These are phyloP conservation scores for Orthonevra nobilis DNA, from an alignment of 2,888 invertebrate genomes.

Conservation along the genomic window DNA sequence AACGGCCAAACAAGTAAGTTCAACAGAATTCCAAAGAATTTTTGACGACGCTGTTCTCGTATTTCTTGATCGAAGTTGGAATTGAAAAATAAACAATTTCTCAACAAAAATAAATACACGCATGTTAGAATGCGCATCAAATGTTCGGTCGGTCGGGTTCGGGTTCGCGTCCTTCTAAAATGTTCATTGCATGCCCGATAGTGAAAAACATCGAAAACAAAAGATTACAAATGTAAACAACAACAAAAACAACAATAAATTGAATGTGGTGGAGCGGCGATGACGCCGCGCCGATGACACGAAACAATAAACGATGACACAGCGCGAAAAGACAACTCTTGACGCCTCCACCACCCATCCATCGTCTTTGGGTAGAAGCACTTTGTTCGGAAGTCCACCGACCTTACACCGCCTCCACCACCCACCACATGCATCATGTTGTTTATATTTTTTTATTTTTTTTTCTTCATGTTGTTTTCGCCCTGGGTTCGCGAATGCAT, in stretches of 20 bases:
- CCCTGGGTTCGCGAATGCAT: conserved; percentile 44
- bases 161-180: conserved; percentile 12
- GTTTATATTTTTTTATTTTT: too few relatives aligned
- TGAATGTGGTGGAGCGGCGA: not conserved
- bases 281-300: conserved; percentile 44
- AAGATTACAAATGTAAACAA: conserved; percentile 58
- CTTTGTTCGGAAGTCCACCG: conserved; percentile 30
- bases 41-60: not conserved
- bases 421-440: not conserved
- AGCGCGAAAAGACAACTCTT: not conserved
- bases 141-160: conserved; percentile 21
- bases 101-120: not conserved
- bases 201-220: conserved; percentile 51
- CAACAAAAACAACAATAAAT: conserved; percentile 27
- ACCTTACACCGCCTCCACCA: not conserved
- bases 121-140: conserved; percentile 15
- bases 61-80: conserved; percentile 42
- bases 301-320: conserved; percentile 42
- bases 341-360: not conserved
- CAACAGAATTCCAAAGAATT: conserved; percentile 10
- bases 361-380: conserved; percentile 11
- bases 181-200: conserved; percentile 37
- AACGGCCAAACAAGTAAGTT: too few relatives aligned
- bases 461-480: conserved; percentile 14
- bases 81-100: conserved; percentile 5